Conservation (phyloP, 2,888 invertebrate species). For the Ptychoptera albimana region DNA sequence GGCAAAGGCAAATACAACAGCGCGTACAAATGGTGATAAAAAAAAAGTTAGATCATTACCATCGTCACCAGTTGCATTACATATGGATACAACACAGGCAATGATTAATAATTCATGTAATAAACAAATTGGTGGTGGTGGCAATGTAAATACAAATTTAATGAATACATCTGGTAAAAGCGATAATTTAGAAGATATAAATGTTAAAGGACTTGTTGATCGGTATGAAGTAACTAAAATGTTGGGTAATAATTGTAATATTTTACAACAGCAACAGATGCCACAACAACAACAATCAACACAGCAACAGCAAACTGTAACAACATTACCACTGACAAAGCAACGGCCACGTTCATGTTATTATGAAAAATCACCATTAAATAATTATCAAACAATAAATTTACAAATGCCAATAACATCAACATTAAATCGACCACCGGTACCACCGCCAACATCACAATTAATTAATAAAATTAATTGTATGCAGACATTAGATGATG, state of each 20-base stretch:
- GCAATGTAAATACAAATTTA: constrained; percentile 14
- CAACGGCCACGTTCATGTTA: constrained; percentile 9
- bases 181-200: constrained; percentile 35
- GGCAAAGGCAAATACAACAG: constrained; percentile 38
- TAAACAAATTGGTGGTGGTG: not conserved
- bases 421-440: constrained; percentile 24
- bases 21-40: constrained; percentile 11
- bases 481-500: constrained; percentile 8
- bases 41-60: constrained; percentile 38
- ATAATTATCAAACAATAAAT: too few relatives aligned
- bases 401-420: constrained; percentile 1
- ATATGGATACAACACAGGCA: constrained; percentile 26
- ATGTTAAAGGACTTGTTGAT: constrained; percentile 59
- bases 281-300: constrained; percentile 29
- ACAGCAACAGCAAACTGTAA: constrained; percentile 18
- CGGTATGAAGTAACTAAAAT: constrained; percentile 42
- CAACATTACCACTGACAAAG: constrained; percentile 9
- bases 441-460: too few relatives aligned
- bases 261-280: constrained; percentile 22
- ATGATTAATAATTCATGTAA: constrained; percentile 15
- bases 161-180: constrained; percentile 19
- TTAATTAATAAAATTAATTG: too few relatives aligned
- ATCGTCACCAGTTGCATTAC: constrained; percentile 46
- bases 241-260: not conserved
- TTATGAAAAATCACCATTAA: too few relatives aligned